Base-by-base conservation (phyloP, 1,140 invertebrate genomes). In the Zaprionus davidi region DNA sequence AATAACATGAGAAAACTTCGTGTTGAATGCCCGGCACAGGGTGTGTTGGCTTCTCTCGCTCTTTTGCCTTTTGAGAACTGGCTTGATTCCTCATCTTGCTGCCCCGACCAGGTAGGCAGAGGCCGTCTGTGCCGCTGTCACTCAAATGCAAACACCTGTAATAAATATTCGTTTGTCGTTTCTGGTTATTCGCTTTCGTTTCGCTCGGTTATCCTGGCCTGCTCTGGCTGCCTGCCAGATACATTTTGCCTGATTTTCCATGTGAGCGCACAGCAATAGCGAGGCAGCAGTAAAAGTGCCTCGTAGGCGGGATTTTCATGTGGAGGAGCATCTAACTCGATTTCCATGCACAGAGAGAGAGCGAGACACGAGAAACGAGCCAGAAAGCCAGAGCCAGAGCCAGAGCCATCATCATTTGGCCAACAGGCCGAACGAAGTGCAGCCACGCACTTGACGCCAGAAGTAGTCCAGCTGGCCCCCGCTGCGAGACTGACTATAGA, bases 101-200 rank as follows among this genome's bases (percentile, higher is more conserved):
- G 20, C 9, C 9, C 9, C 9, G 17, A 17, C 11, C 41, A 46
- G 20, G 46, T 51, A 17, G 11, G 46, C 20, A 3, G 2, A 4
- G 46, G 17, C 20, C 20, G 13, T 22, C 76, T 51, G 38, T 56
- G 36, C 71, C 75, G 56, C 84, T 88, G 84, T 90, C 84, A 87
- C 78, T 87, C 84, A 90, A 84, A 87, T 81, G 84, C 84, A 87
- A 87, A 87, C 84, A 87, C 84, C 84, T 87, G 84, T 87, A 87
- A 87, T 87, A 87, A 90, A 88, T 87, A 87, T 90, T 90, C 85
- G 85, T 90, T 90, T 87, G 85, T 78, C 84, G 85, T 87, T 82
- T 79, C 78, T 82, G 71, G 78, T 65, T 78, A 22, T 71, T 72
- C 71, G 69, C 62, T 72, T 72, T 72, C 63, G 69, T 60, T 78